Percentiles rank a stretch among this genome's conserved stretches.
These are phyloP conservation scores for Columbina picui DNA, from an alignment of 2,113 vertebrate species.

Conservation along the genomic window DNA sequence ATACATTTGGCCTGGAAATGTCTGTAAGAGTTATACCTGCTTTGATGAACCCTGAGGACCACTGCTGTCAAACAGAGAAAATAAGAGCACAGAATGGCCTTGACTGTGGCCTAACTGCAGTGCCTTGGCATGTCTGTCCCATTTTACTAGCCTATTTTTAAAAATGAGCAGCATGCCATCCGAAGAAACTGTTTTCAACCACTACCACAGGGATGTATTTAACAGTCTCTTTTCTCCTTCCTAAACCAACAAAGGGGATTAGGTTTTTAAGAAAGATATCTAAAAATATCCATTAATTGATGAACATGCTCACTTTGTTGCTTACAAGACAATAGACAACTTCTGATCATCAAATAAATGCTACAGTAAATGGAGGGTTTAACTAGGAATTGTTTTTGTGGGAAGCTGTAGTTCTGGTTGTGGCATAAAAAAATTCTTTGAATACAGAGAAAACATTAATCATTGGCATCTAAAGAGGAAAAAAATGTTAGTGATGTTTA, in stretches of 20 bases:
- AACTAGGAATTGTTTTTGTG: not conserved
- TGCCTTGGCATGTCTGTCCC: not conserved
- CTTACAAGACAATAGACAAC: not conserved
- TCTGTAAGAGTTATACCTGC: not conserved
- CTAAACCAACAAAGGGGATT: not conserved
- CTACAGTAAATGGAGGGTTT: not conserved
- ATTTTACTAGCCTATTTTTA: not conserved
- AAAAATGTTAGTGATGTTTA: not conserved
- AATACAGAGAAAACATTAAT: not conserved
- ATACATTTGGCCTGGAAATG: not conserved
- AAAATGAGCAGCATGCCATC: not conserved
- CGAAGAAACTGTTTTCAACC: not conserved
- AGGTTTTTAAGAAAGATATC: not conserved
- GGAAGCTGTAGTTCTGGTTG: not conserved
- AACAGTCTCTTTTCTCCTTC: not conserved
- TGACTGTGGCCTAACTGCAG: not conserved
- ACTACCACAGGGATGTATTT: not conserved
- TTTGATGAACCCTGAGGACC: not conserved
- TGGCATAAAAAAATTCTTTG: constrained; percentile 21
- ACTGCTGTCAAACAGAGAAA: not conserved
- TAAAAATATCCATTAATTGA: not conserved
- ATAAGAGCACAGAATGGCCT: not conserved
- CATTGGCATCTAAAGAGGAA: not conserved
- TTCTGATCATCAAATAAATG: not conserved
- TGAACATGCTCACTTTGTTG: not conserved